Evolutionary conservation across 2,113 vertebrate genomes (phyloP), one percentile per base, ranked within the genome.

Genomic region (Catagonus wagneri): DNA sequence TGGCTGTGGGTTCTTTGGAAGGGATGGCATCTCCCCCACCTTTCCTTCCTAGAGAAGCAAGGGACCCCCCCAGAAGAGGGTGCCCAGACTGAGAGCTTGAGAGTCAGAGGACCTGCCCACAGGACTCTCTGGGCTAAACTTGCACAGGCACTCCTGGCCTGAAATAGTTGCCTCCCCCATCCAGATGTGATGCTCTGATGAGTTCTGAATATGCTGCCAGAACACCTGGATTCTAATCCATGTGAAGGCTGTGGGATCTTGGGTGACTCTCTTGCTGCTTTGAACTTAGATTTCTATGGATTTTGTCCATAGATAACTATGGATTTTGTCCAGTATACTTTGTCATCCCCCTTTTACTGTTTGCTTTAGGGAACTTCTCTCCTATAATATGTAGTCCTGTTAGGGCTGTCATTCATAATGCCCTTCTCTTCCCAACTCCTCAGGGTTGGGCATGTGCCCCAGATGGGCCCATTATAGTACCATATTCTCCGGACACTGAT

Each of bases 341-440:
- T 5, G 22, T 74, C 10, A n/a, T 7, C 27, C 27, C 19, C 16
- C 7, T 12, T 75, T 65, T 50, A 44, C 78, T 54, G 19, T 22
- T 74, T 91, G 56, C 71, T 83, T 69, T 72, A 58, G 69, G 32
- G 61, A 85, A 27, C 22, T 90, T 23, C 88, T 93, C 7, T 94
- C 86, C 79, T 90, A n/a, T 72, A 83, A 81, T 68, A 76, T 1
- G 27, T 69, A 34, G n/a, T 68, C 69, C 78, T 80, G 65, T 66
- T 3, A 52, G 17, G 52, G n/a, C 72, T 93, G 76, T 94, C 90
- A 60, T 54, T 75, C 86, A 65, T 1, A n/a, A 2, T 5, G 7
- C 36, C 44, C 68, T 29, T 87, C 61, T 84, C 88, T 44, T 85
- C 50, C 71, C 71, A 72, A 5, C 25, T 29, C 52, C 92, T 87